Base-by-base conservation (phyloP, 2,888 invertebrate species). In the Ormyrus labotus region DNA sequence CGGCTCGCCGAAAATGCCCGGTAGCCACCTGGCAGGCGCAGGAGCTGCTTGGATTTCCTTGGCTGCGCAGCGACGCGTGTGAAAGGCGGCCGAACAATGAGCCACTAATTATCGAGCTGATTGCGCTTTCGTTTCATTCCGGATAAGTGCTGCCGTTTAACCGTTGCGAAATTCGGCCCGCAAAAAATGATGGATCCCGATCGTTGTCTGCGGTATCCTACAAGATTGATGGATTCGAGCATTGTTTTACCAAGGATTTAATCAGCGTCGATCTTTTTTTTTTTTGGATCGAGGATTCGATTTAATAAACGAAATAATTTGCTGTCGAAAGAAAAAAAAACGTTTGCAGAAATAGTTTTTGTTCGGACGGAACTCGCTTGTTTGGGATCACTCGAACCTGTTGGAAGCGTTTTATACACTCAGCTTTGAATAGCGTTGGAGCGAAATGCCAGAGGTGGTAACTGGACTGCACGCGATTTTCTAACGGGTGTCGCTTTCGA, bases 371-470 rank as follows among this genome's bases (percentile, higher is more conserved):
- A 13, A 13, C 13, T 13, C 13, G 55, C 68, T 13, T 19, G 50
- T 73, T 74, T 81, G 69, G 80, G 81, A 81, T 84, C 74, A 58
- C 51, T 83, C 84, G 79, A 71, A 84, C 82, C 82, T 83, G 84
- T 86, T 84, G 84, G 84, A 86, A 84, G 83, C 84, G 71, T 84
- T 85, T 84, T 82, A 78, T 85, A 13, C 13, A 83, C 84, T 57
- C 60, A 58, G 80, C 81, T 84, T 77, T 81, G 60, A 60, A 34
- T 6, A 60, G 13, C 13, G 6, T 19, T 19, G 13, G 58, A 60
- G 19, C 6, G 50, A 4, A 19, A 6, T 70, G 50, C 60, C 60
- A 58, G 50, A 70, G 70, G 82, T 82, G 78, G 82, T 83, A 70
- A 78, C 80, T 80, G 6, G 58, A 48, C 34, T 47, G 82, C 84